Evolutionary conservation across 2,888 invertebrate genomes (phyloP).

Genomic region (Drosophila barbarae): DNA sequence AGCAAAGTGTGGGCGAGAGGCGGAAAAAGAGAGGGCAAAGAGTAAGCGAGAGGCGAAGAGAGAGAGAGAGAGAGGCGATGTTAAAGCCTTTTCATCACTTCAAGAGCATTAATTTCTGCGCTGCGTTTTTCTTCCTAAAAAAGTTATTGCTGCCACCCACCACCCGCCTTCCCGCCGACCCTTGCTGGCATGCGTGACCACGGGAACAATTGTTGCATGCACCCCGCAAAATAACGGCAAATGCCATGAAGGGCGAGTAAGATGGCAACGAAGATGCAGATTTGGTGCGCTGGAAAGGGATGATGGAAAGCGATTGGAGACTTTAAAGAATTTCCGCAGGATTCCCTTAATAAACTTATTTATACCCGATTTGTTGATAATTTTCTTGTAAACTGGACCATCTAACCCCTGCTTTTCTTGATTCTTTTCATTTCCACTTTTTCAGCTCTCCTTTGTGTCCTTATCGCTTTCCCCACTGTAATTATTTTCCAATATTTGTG

Average conservation of each 20-base stretch:
- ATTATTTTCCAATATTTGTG: slow-evolving; percentile 78
- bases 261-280: slow-evolving; percentile 5
- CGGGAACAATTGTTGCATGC: slow-evolving; percentile 70
- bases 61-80: slow-evolving; percentile 24
- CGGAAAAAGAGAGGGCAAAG: slow-evolving; percentile 11
- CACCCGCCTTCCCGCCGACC: background rate
- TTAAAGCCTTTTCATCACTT: slow-evolving; percentile 31
- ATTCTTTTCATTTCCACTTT: background rate
- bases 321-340: background rate
- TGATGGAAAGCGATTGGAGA: background rate
- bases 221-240: slow-evolving; percentile 24
- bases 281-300: background rate
- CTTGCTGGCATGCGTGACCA: slow-evolving; percentile 15
- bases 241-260: background rate
- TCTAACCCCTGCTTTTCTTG: background rate
- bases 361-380: background rate
- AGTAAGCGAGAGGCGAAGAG: slow-evolving; percentile 11
- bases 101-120: slow-evolving; percentile 31
- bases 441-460: slow-evolving; percentile 3
- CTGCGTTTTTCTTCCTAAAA: slow-evolving; percentile 30
- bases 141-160: slow-evolving; percentile 46
- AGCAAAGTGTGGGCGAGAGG: slow-evolving; percentile 40
- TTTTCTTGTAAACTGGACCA: background rate
- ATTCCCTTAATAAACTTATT: background rate
- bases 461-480: slow-evolving; percentile 39